phyloP scores from a whole-genome alignment of 2,888 invertebrate species.

The Baronia brevicornis region DNA sequence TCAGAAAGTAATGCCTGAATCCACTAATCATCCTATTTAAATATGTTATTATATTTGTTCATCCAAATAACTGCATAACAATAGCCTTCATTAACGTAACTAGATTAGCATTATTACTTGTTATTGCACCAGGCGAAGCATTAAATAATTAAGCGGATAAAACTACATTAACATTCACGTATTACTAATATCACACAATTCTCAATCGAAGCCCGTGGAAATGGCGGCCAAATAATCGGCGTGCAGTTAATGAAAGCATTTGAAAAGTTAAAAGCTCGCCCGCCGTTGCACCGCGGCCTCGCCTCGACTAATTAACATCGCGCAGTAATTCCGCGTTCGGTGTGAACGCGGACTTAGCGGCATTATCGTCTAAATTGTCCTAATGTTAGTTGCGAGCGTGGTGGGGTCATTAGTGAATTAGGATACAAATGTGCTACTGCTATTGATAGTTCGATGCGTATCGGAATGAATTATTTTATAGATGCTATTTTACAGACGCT shows the following conservation, averaged over 20 bases:
- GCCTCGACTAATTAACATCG: conserved; percentile 59
- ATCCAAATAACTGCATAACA: conserved; percentile 9
- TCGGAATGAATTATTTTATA: too few relatives aligned
- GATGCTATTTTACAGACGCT: too few relatives aligned
- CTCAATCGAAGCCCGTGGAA: conserved; percentile 46
- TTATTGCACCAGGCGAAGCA: conserved; percentile 8
- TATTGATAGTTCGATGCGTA: too few relatives aligned
- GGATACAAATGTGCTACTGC: conserved; percentile 33
- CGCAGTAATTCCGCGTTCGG: conserved; percentile 46
- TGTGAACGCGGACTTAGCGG: conserved; percentile 64
- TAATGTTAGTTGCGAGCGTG: conserved; percentile 62
- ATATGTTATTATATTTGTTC: conserved; percentile 9
- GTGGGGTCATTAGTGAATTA: conserved; percentile 41
- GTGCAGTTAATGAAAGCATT: conserved; percentile 61
- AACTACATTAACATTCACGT: conserved; percentile 24
- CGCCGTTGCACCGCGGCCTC: conserved; percentile 47
- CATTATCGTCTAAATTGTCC: conserved; percentile 69
- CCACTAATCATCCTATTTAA: too few relatives aligned
- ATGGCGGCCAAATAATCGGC: conserved; percentile 48
- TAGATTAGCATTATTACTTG: conserved; percentile 19
- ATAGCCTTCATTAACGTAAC: conserved; percentile 4
- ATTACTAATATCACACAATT: conserved; percentile 38
- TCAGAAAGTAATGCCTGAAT: too few relatives aligned
- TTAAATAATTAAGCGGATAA: conserved; percentile 37
- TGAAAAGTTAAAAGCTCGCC: conserved; percentile 71